Evolutionary conservation across 2,888 invertebrate species (phyloP).

Genomic region (Aleiodes alternator): DNA sequence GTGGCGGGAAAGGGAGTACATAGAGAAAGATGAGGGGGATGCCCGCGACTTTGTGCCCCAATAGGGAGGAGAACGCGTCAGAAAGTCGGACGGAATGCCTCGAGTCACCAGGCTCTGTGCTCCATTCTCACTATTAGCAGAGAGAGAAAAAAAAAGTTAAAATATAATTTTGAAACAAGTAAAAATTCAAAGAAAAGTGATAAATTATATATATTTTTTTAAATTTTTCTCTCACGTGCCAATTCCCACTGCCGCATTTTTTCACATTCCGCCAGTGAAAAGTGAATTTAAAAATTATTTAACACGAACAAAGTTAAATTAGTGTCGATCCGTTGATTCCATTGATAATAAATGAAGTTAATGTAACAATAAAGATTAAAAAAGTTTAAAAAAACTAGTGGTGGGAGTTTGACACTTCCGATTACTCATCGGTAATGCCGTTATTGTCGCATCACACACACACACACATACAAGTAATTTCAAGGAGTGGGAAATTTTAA

Average conservation of each 20-base stretch:
- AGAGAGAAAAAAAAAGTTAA: background rate
- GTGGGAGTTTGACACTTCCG: no score
- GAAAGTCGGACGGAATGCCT: conserved; percentile 67
- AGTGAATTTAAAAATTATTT: background rate
- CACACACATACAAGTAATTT: no score
- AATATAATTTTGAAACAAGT: background rate
- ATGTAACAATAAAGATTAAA: no score
- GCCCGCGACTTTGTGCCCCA: conserved; percentile 60
- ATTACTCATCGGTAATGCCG: background rate
- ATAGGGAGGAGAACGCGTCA: conserved; percentile 62
- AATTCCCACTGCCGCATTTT: background rate
- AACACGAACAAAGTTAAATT: background rate
- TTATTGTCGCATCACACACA: background rate
- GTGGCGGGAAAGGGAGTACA: conserved; percentile 42
- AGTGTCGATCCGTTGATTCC: background rate
- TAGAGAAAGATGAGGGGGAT: conserved; percentile 24
- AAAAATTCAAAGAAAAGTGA: background rate
- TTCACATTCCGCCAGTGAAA: background rate
- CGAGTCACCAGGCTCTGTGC: conserved; percentile 55
- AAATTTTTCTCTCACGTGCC: conserved; percentile 6
- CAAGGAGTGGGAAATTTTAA: no score
- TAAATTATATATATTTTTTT: background rate
- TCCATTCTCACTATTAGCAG: background rate
- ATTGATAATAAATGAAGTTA: no score
- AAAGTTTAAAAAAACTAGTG: no score